phyloP scores from a whole-genome alignment of 2,888 invertebrate species.

The Idaea biselata region DNA sequence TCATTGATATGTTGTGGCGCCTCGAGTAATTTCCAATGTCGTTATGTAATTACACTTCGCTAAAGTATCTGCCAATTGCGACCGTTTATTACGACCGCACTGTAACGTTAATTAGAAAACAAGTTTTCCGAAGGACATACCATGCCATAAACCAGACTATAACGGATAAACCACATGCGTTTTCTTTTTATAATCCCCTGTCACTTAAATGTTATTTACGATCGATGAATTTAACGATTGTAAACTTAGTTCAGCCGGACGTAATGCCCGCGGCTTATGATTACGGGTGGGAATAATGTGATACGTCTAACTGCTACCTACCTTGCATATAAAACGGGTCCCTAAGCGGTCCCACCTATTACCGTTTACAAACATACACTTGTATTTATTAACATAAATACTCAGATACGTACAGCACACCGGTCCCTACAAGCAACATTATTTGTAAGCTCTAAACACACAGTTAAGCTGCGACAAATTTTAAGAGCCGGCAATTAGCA shows the following conservation, averaged over 20 bases:
- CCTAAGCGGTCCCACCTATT: constrained; percentile 25
- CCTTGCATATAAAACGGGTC: constrained; percentile 27
- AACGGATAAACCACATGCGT: constrained; percentile 23
- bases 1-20: not conserved
- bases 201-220: constrained; percentile 23
- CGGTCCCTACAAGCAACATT: constrained; percentile 12
- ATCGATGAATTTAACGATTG: constrained; percentile 11
- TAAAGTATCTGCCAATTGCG: not conserved
- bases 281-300: constrained; percentile 19
- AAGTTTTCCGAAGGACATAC: constrained; percentile 17
- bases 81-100: constrained; percentile 2
- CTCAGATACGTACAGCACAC: constrained; percentile 18
- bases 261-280: constrained; percentile 19
- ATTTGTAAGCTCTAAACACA: constrained; percentile 9
- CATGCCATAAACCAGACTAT: constrained; percentile 12
- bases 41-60: not conserved
- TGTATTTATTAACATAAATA: constrained; percentile 28
- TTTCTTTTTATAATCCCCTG: constrained; percentile 24
- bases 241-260: constrained; percentile 11
- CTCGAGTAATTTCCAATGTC: constrained; percentile 2
- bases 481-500: constrained; percentile 11
- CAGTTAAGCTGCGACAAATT: constrained; percentile 7
- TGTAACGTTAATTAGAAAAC: constrained; percentile 19
- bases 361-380: constrained; percentile 25
- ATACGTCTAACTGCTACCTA: constrained; percentile 12